These are phyloP conservation scores for Zaprionus davidi DNA, from an alignment of 1,140 invertebrate species.

Conservation along the genomic window DNA sequence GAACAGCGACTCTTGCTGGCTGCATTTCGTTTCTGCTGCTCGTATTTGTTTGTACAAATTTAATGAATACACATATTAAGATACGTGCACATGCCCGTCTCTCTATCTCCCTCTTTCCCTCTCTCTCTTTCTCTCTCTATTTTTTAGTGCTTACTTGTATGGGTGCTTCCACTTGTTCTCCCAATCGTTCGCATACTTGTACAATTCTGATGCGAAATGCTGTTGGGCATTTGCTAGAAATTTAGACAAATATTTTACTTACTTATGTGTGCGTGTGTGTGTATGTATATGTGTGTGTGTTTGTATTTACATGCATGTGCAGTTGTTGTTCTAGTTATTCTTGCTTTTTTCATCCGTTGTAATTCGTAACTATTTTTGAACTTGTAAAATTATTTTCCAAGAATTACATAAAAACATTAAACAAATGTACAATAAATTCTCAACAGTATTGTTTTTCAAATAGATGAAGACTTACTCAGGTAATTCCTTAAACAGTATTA, in stretches of 20 bases:
- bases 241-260: constrained; percentile 28
- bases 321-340: not conserved
- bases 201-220: constrained; percentile 31
- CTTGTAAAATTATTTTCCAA: not conserved
- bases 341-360: not conserved
- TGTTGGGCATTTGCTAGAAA: constrained; percentile 29
- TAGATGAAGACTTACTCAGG: not conserved
- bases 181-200: constrained; percentile 19
- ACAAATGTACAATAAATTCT: not conserved
- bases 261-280: not conserved
- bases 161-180: not conserved
- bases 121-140: not conserved
- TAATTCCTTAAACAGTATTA: not conserved
- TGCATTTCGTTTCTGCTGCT: constrained; percentile 68
- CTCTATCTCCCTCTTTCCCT: not conserved
- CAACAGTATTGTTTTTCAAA: not conserved
- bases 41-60: constrained; percentile 83
- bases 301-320: not conserved
- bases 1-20: constrained; percentile 40
- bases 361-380: constrained; percentile 1
- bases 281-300: not conserved
- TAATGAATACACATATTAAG: constrained; percentile 74
- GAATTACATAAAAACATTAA: not conserved
- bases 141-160: not conserved
- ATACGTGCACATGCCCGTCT: constrained; percentile 17